Percentiles rank a stretch among this genome's conserved stretches.
phyloP scores from a whole-genome alignment of 2,888 invertebrate species.

The Cantharis rustica region DNA sequence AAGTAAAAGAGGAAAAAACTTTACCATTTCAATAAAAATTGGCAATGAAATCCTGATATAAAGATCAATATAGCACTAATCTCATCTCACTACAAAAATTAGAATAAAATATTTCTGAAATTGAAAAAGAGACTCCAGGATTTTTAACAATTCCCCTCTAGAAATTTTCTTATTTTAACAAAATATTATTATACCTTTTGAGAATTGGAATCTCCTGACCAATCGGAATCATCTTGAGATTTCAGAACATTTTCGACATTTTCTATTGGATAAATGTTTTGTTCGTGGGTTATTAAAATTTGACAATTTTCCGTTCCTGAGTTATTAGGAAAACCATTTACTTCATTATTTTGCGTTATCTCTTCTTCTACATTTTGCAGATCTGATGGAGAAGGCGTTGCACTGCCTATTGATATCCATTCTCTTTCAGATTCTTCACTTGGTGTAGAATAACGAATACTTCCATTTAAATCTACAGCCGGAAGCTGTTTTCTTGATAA shows the following conservation, averaged over 20 bases:
- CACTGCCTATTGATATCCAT: constrained; percentile 64
- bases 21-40: too few relatives aligned
- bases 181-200: constrained; percentile 9
- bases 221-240: constrained; percentile 32
- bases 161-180: too few relatives aligned
- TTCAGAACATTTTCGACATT: constrained; percentile 4
- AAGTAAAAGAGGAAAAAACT: too few relatives aligned
- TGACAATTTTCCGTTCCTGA: background rate
- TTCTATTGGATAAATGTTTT: background rate
- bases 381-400: constrained; percentile 12
- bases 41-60: too few relatives aligned
- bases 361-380: background rate
- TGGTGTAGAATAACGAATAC: constrained; percentile 70
- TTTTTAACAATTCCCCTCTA: too few relatives aligned
- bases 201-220: constrained; percentile 29
- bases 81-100: too few relatives aligned
- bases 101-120: too few relatives aligned
- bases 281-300: background rate
- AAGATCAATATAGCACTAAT: too few relatives aligned
- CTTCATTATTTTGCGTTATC: background rate
- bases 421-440: constrained; percentile 71
- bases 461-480: constrained; percentile 70
- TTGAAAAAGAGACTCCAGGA: too few relatives aligned
- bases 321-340: background rate
- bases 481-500: constrained; percentile 77